Percentiles rank a stretch among this genome's conserved stretches.
Evolutionary conservation across 2,113 vertebrate species (phyloP).

Genomic region (Corvus cornix): DNA sequence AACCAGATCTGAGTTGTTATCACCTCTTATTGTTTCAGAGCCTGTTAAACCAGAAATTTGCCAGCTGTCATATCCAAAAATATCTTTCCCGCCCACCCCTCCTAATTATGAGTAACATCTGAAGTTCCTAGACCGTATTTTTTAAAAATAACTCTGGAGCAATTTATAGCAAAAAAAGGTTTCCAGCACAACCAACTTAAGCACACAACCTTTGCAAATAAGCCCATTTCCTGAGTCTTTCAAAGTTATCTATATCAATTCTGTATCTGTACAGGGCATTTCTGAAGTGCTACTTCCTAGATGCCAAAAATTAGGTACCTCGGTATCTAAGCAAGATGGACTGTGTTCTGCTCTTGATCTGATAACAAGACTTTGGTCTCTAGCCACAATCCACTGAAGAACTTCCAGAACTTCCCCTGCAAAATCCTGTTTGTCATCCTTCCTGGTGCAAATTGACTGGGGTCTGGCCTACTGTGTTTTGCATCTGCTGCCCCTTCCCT

Average conservation of each 20-base stretch:
- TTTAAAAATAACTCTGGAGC: slow-evolving; percentile 10
- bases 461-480: background rate
- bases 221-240: background rate
- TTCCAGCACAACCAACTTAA: background rate
- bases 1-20: background rate
- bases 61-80: background rate
- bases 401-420: background rate
- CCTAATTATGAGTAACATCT: slow-evolving; percentile 21
- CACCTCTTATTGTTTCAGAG: background rate
- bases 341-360: background rate
- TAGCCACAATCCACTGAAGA: background rate
- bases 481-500: background rate
- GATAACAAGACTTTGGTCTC: background rate
- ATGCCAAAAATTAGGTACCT: background rate
- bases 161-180: background rate
- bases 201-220: background rate
- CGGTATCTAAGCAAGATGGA: background rate
- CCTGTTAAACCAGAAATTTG: background rate
- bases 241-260: background rate
- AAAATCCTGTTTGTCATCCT: background rate
- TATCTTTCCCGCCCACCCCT: background rate
- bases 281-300: background rate
- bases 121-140: slow-evolving; percentile 17
- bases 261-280: background rate
- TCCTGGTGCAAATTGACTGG: background rate